Evolutionary conservation across 2,797 vertebrate genomes (phyloP), one percentile per base, ranked within the genome.

Genomic region (Orientallactaga sibirica): DNA sequence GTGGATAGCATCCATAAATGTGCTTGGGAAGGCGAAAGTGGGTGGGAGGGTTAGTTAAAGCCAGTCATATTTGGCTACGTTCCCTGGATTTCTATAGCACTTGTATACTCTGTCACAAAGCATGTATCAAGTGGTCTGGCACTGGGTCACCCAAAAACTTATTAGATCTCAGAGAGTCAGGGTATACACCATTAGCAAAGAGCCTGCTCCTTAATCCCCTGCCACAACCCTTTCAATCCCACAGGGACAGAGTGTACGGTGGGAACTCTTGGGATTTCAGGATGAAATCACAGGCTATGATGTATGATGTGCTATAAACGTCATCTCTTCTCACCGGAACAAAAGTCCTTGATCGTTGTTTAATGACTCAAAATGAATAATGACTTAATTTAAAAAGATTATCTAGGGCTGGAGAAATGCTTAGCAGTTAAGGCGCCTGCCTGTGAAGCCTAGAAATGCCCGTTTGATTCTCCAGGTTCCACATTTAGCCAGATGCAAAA

Each of bases 361-460:
- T 84, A 93, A 67, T 68, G 11, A 67, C 33, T 97, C 64, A 80
- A 94, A 88, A 92, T 87, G 93, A 95, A 74, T 86, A 74, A 86
- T 48, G 52, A 80, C 75, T 62, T 15, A 29, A 43, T 92, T 90
- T 80, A 37, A 90, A 90, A 74, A 75, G 68, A 82, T 76, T 91
- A 37, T 37, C 33, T 37, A 37, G 33, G 33, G 33, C 33, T 37
- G 33, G 33, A 37, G 33, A 37, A 37, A 37, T 37, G 33, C 33
- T 37, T 37, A 37, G 33, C 33, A 37, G 33, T 37, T 37, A 37
- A 37, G 33, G 33, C 33, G 33, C 33, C 33, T 37, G 33, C 33
- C 33, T 37, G 33, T 37, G 33, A 37, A 37, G 33, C 33, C 2
- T 37, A 37, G 33, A 37, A 37, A 37, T 37, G 33, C 33, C 33